Evolutionary conservation across 2,113 vertebrate species (phyloP).

Genomic region (Anser cygnoides): DNA sequence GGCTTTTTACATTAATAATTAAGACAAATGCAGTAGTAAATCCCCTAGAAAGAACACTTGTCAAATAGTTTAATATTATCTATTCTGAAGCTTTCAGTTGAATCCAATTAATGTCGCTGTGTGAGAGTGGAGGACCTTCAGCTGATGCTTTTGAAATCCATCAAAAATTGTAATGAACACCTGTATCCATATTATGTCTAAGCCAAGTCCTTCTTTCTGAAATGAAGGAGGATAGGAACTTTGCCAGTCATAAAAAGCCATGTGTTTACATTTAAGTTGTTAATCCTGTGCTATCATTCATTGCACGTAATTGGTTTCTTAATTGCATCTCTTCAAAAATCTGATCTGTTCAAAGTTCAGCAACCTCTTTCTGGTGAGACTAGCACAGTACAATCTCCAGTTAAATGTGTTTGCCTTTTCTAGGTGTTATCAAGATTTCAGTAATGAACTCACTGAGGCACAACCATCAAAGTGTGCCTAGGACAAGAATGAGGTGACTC

Average conservation of each 20-base stretch:
- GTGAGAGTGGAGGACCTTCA: slow-evolving; percentile 32
- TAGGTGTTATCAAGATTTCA: slow-evolving; percentile 23
- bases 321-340: slow-evolving; percentile 52
- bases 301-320: slow-evolving; percentile 58
- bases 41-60: slow-evolving; percentile 13
- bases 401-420: slow-evolving; percentile 15
- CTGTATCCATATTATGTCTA: neutral
- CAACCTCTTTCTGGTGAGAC: neutral
- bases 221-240: neutral
- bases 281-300: slow-evolving; percentile 28
- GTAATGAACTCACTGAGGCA: neutral
- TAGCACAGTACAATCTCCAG: neutral
- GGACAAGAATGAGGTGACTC: neutral
- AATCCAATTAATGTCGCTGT: slow-evolving; percentile 33
- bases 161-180: slow-evolving; percentile 44
- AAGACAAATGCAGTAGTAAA: slow-evolving; percentile 38
- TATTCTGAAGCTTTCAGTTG: slow-evolving; percentile 16
- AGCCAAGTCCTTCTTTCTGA: slow-evolving; percentile 20
- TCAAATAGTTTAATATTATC: slow-evolving; percentile 33
- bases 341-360: slow-evolving; percentile 15
- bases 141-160: slow-evolving; percentile 46
- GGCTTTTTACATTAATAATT: slow-evolving; percentile 33
- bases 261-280: neutral
- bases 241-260: neutral
- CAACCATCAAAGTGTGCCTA: neutral